These are phyloP conservation scores for Lepisosteus osseus DNA, from an alignment of 2,113 vertebrate genomes.

Conservation along the genomic window DNA sequence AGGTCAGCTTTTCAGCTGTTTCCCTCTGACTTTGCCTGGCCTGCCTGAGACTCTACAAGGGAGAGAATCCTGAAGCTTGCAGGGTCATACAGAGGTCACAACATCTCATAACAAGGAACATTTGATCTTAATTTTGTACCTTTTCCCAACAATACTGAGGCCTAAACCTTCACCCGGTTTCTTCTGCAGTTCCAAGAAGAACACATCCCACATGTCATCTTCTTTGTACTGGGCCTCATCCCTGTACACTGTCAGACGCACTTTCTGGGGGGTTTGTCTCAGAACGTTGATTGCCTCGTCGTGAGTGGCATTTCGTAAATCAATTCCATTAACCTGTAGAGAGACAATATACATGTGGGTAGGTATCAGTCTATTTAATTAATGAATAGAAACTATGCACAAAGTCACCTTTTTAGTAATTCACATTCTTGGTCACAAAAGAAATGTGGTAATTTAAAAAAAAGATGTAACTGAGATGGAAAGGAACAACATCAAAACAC, in stretches of 20 bases:
- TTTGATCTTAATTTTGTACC: conserved; percentile 54
- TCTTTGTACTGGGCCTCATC: conserved; percentile 94
- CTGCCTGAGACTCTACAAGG: neutral
- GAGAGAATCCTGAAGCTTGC: conserved; percentile 3
- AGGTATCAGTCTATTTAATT: too few relatives aligned
- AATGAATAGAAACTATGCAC: too few relatives aligned
- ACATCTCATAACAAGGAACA: neutral
- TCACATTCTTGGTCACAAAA: too few relatives aligned
- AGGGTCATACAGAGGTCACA: conserved; percentile 12
- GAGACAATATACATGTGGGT: too few relatives aligned
- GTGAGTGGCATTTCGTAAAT: conserved; percentile 86
- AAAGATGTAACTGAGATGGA: too few relatives aligned
- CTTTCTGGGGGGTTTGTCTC: conserved; percentile 87
- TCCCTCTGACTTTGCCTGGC: neutral
- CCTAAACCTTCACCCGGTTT: conserved; percentile 86
- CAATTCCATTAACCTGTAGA: conserved; percentile 83
- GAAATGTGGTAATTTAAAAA: too few relatives aligned
- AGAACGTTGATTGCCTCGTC: conserved; percentile 96
- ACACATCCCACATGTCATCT: conserved; percentile 87
- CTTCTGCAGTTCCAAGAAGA: conserved; percentile 85
- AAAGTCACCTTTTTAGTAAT: neutral
- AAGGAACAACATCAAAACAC: too few relatives aligned
- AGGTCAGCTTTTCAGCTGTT: neutral
- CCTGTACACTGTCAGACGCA: conserved; percentile 82
- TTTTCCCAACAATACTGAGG: conserved; percentile 93